Evolutionary conservation across 2,797 vertebrate species (phyloP).

Genomic region (Hylomyscus alleni): DNA sequence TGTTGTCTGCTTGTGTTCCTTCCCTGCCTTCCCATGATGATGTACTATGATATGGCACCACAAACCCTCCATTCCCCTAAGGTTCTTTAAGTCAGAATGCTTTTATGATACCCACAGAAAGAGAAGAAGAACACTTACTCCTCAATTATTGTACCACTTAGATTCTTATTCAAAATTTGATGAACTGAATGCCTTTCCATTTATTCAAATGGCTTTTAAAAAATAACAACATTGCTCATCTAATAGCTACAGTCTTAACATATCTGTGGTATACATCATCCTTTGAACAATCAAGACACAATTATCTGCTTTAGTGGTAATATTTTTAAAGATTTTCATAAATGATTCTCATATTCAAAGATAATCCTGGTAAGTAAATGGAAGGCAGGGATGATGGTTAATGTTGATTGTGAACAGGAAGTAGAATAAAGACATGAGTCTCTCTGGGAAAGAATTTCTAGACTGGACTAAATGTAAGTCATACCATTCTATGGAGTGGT

Average conservation of each 20-base stretch:
- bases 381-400: background rate
- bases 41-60: background rate
- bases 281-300: background rate
- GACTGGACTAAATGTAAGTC: background rate
- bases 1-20: background rate
- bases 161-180: background rate
- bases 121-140: background rate
- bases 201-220: background rate
- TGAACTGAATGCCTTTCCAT: background rate
- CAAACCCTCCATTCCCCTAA: background rate
- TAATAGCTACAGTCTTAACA: background rate
- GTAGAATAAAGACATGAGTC: too few species aligned
- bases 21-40: background rate
- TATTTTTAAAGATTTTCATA: background rate
- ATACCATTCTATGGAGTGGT: background rate
- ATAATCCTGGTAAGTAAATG: background rate
- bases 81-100: background rate
- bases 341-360: background rate
- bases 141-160: background rate
- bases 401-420: background rate
- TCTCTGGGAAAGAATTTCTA: background rate
- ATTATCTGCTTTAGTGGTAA: slow-evolving; percentile 39
- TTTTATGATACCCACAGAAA: background rate
- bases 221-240: background rate
- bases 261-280: background rate